These are phyloP conservation scores for Cololabis saira DNA, from an alignment of 2,113 vertebrate species.

Conservation along the genomic window DNA sequence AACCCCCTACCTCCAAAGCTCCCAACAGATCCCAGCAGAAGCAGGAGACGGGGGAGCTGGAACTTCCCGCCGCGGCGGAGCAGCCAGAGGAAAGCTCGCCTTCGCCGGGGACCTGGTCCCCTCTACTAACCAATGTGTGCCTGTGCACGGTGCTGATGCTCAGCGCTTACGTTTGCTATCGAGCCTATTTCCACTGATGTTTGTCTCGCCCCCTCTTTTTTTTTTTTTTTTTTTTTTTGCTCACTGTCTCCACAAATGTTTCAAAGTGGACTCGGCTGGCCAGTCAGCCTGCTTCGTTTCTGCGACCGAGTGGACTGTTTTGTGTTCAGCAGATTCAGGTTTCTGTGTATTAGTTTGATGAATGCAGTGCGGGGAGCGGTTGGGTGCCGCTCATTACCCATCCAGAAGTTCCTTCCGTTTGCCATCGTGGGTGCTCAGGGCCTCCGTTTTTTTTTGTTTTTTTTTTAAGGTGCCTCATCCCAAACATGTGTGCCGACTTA, in stretches of 20 bases:
- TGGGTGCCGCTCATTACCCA: conserved; percentile 38
- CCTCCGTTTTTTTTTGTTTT: conserved; percentile 77
- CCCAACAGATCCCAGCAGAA: conserved; percentile 52
- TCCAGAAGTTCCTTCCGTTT: conserved; percentile 73
- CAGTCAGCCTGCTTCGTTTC: conserved; percentile 44
- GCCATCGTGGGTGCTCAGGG: conserved; percentile 92
- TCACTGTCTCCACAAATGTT: conserved; percentile 17
- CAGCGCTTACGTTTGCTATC: conserved; percentile 92
- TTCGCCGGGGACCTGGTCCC: conserved; percentile 83
- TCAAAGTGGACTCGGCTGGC: conserved; percentile 50
- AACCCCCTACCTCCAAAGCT: conserved; percentile 57
- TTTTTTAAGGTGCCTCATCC: conserved; percentile 83
- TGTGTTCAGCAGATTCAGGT: conserved; percentile 51
- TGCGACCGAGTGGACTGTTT: conserved; percentile 72
- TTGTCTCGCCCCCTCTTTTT: conserved; percentile 20
- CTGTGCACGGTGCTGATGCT: conserved; percentile 89
- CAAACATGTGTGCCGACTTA: conserved; percentile 61
- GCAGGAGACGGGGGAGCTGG: conserved; percentile 16
- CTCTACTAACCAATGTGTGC: conserved; percentile 89
- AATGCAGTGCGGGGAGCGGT: conserved; percentile 46
- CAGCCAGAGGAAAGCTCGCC: conserved; percentile 64
- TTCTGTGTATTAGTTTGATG: conserved; percentile 51
- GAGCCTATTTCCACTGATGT: conserved; percentile 88
- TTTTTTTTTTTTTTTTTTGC: conserved; percentile 17
- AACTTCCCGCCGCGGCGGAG: conserved; percentile 3